phyloP scores from a whole-genome alignment of 2,888 invertebrate species.

The Sceliomorpha sp. region DNA sequence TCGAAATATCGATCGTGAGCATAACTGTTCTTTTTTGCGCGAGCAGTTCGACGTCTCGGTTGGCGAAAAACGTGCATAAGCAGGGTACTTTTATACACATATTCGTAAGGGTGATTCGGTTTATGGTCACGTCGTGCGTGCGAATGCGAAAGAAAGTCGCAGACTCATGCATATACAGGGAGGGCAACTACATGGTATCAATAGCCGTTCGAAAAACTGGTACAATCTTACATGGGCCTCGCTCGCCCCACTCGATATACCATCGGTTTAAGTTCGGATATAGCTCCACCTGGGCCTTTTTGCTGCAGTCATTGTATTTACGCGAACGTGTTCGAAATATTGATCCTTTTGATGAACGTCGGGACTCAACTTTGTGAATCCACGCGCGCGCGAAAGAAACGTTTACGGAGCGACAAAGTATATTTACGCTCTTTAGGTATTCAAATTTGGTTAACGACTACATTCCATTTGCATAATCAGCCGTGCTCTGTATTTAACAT shows the following conservation, averaged over 20 bases:
- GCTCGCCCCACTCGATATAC: constrained; percentile 34
- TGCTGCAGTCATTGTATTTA: constrained; percentile 71
- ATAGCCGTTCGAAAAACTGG: constrained; percentile 76
- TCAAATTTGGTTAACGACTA: constrained; percentile 37
- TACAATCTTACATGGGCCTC: constrained; percentile 69
- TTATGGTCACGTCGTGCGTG: constrained; percentile 74
- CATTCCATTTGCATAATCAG: constrained; percentile 46
- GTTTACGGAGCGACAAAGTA: constrained; percentile 15
- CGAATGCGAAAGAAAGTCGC: constrained; percentile 72
- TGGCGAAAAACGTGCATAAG: constrained; percentile 69
- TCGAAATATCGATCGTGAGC: constrained; percentile 51
- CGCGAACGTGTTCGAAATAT: constrained; percentile 74
- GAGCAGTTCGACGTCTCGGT: constrained; percentile 58
- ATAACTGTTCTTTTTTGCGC: constrained; percentile 44
- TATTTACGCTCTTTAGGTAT: constrained; percentile 14
- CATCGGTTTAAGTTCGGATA: constrained; percentile 49
- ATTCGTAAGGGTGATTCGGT: constrained; percentile 66
- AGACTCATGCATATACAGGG: constrained; percentile 73
- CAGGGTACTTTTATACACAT: constrained; percentile 41
- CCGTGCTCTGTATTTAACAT: constrained; percentile 16
- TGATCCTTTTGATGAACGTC: constrained; percentile 59
- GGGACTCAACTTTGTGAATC: constrained; percentile 17
- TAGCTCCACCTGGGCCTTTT: constrained; percentile 72
- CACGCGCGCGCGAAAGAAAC: neutral
- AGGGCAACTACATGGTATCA: constrained; percentile 67